These are phyloP conservation scores for Adrianichthys oophorus DNA, from an alignment of 2,797 vertebrate species.

Conservation along the genomic window DNA sequence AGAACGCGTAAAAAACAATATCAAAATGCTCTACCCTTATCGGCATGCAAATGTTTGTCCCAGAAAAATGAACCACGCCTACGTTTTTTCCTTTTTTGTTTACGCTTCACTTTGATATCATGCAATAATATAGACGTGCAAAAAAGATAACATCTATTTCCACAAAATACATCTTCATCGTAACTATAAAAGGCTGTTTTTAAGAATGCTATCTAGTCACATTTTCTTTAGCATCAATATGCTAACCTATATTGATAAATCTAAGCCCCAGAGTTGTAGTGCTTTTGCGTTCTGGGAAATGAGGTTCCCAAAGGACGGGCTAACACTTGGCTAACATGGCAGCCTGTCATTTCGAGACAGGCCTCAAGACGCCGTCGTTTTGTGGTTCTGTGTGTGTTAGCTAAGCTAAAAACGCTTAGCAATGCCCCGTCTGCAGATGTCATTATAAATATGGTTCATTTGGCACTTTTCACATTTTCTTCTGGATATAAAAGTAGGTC, in stretches of 20 bases:
- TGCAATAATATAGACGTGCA: conserved; percentile 85
- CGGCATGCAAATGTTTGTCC: conserved; percentile 80
- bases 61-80: conserved; percentile 74
- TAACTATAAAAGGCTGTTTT: conserved; percentile 85
- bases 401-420: conserved; percentile 56
- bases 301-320: conserved; percentile 59
- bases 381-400: conserved; percentile 56
- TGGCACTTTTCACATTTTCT: conserved; percentile 87
- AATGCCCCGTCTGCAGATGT: conserved; percentile 47
- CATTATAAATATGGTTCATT: conserved; percentile 81
- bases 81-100: conserved; percentile 61
- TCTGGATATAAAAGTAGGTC: conserved; percentile 79
- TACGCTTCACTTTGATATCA: conserved; percentile 83
- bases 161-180: conserved; percentile 85
- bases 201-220: conserved; percentile 84
- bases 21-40: conserved; percentile 75
- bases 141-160: conserved; percentile 87
- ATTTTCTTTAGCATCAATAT: conserved; percentile 73
- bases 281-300: conserved; percentile 73
- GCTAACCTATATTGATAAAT: conserved; percentile 71
- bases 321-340: conserved; percentile 67
- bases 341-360: conserved; percentile 57
- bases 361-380: conserved; percentile 64
- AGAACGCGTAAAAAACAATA: conserved; percentile 71
- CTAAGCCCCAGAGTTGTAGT: conserved; percentile 71